Percentiles rank a stretch among this genome's conserved stretches.
Evolutionary conservation across 2,888 invertebrate genomes (phyloP).

Genomic region (Eremobia ochroleuca): DNA sequence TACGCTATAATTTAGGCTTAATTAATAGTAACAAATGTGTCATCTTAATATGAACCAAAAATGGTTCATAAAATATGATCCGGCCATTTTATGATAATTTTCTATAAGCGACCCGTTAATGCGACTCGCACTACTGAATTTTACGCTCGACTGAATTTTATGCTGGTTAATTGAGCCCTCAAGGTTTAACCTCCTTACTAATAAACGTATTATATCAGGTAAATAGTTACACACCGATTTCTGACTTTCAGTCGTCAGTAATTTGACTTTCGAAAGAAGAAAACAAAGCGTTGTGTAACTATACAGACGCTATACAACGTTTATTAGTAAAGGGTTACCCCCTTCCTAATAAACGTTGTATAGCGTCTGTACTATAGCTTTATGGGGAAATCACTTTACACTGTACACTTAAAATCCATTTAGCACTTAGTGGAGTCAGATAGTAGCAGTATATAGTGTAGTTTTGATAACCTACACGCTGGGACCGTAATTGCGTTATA

Average conservation of each 20-base stretch:
- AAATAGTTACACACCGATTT: no score
- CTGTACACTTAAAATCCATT: conserved; percentile 59
- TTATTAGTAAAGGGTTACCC: no score
- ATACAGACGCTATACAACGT: no score
- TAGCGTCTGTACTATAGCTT: conserved; percentile 28
- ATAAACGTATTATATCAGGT: no score
- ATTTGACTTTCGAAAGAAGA: no score
- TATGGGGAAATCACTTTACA: conserved; percentile 54
- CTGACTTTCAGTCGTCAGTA: no score
- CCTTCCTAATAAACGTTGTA: no score
- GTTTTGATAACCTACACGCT: conserved; percentile 47
- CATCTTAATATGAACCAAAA: conserved; percentile 9
- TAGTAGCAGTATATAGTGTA: conserved; percentile 34
- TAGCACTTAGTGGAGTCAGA: conserved; percentile 57
- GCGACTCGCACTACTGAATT: no score
- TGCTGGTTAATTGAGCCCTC: conserved; percentile 37
- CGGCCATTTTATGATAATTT: conserved; percentile 29
- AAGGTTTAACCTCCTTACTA: no score
- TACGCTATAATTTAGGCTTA: background rate
- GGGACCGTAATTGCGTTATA: conserved; percentile 39
- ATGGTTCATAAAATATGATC: conserved; percentile 24
- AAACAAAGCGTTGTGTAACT: no score
- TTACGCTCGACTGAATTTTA: no score
- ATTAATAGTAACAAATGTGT: background rate
- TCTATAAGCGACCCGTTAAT: conserved; percentile 26